Evolutionary conservation across 2,797 vertebrate species (phyloP).

Genomic region (Hippopotamyrus pictus): DNA sequence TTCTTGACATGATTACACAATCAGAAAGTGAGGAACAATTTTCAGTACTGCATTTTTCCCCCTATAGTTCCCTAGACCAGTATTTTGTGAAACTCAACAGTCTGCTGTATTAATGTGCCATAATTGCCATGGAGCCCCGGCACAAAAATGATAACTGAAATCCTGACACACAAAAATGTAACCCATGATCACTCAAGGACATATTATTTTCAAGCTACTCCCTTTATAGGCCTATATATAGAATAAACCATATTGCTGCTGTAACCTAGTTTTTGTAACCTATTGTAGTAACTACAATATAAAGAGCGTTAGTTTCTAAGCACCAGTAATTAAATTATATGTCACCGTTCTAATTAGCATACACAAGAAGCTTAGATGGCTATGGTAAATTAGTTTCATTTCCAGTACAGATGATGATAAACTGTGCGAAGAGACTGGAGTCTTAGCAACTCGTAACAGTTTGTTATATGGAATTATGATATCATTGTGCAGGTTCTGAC

Average conservation of each 20-base stretch:
- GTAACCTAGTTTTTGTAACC: neutral
- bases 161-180: neutral
- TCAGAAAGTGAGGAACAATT: neutral
- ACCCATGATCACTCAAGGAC: neutral
- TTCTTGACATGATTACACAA: neutral
- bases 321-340: neutral
- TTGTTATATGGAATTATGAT: neutral
- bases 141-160: conserved; percentile 2
- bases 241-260: neutral
- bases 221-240: neutral
- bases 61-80: neutral
- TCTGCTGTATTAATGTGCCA: neutral
- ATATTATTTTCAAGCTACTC: neutral
- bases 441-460: neutral
- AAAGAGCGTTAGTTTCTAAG: neutral
- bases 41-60: neutral
- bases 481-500: neutral
- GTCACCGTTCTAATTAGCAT: neutral
- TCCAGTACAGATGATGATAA: neutral
- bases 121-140: neutral
- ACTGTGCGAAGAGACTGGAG: neutral
- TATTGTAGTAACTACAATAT: neutral
- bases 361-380: neutral
- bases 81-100: neutral
- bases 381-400: neutral